Evolutionary conservation across 2,888 invertebrate genomes (phyloP).

Genomic region (Lissocephala sabroskyi): DNA sequence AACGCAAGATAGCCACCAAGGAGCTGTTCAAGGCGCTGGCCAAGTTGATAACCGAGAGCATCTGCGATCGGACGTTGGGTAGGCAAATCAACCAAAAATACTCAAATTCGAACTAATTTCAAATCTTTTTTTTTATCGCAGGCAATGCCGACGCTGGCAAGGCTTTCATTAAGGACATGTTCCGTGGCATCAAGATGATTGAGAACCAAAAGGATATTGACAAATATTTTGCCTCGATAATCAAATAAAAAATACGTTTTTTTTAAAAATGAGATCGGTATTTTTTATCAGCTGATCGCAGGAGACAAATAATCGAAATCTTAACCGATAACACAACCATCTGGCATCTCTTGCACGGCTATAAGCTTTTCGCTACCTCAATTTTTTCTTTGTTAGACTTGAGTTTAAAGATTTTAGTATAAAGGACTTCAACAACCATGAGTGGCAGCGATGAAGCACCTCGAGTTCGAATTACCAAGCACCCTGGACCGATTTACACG

Average conservation of each 20-base stretch:
- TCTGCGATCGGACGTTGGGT: constrained; percentile 59
- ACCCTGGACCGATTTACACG: not conserved
- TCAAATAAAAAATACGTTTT: constrained; percentile 15
- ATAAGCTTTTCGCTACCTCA: too few relatives aligned
- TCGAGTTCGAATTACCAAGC: not conserved
- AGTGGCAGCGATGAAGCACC: too few relatives aligned
- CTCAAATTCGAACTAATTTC: not conserved
- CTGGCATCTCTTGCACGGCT: too few relatives aligned
- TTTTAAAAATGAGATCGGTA: too few relatives aligned
- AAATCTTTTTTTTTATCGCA: constrained; percentile 12
- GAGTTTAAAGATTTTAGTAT: constrained; percentile 13
- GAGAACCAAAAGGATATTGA: constrained; percentile 63
- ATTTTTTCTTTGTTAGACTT: too few relatives aligned
- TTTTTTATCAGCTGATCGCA: too few relatives aligned
- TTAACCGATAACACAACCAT: too few relatives aligned
- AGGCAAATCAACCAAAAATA: constrained; percentile 9
- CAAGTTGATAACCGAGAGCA: constrained; percentile 63
- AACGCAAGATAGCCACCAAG: constrained; percentile 65
- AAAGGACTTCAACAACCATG: not conserved
- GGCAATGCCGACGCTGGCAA: constrained; percentile 58
- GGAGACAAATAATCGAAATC: too few relatives aligned
- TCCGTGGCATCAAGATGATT: constrained; percentile 60
- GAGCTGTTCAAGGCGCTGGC: constrained; percentile 67
- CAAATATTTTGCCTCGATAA: constrained; percentile 49
- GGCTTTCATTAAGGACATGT: constrained; percentile 57